Evolutionary conservation across 2,113 vertebrate species (phyloP), one percentile per base, ranked within the genome.

Genomic region (Pelusios castaneus): DNA sequence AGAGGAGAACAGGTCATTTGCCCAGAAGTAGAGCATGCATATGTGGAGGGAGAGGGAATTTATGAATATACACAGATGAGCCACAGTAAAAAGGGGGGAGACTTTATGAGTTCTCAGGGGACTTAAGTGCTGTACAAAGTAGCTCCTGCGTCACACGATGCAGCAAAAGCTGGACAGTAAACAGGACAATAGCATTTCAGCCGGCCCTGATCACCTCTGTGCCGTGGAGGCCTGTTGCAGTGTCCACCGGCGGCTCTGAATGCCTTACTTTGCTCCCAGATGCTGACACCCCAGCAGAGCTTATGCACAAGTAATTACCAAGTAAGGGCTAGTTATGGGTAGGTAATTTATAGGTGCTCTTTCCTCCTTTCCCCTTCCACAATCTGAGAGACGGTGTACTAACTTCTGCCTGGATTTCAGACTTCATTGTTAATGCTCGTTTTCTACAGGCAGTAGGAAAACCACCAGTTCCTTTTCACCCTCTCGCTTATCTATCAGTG

Each of bases 381-480:
- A 67, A n/a, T 10, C 60, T 67, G 17, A 31, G 60, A 78, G 82
- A 41, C 13, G 5, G 38, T 2, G 24, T 38, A 2, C 24, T 4
- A 49, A 10, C 4, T 41, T 38, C 14, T 8, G 2, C n/a, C 13
- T 82, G 55, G 38, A 45, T 77, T 63, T 52, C 47, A 6, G 8
- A 1, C 10, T 10, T 87, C 70, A 45, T 24, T 81, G 43, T 51
- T 21, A 47, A 47, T 31, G 24, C 6, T 10, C 0, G 5, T 51
- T 75, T 31, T 27, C 76, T 51, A 41, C 2, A 25, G 38, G 24
- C 17, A 49, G 41, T 51, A 73, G 4, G 34, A 81, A 80, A 17
- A 27, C 34, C 38, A 27, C 0, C 1, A 0, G 43, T 51, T 43
- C 16, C 4, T 67, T n/a, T 34, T 17, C 34, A n/a, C 34, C 34